Base-by-base conservation (phyloP, 2,888 invertebrate genomes). In the Arge pagana region DNA sequence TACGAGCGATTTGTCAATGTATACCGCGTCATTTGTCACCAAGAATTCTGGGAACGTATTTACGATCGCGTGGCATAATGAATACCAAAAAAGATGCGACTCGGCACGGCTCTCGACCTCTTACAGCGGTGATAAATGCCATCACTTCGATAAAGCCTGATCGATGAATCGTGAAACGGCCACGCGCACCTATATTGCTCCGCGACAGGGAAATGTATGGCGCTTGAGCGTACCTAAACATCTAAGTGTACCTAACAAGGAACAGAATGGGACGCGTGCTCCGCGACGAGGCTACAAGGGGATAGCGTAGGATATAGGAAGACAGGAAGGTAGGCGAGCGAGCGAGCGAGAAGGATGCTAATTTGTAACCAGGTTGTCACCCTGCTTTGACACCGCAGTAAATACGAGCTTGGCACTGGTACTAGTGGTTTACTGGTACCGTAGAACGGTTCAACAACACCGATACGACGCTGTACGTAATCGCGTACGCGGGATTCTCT, bases 351-450 rank as follows among this genome's bases (percentile, higher is more conserved):
- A 42, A 30, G 42, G 42, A 45, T 35, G 33, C 71, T 74, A 72
- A 74, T 75, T 75, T 74, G 74, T 73, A 72, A 72, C 72, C 71
- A 68, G 73, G 73, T 74, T 74, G 74, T 74, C 74, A 70, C 68
- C 68, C 68, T 68, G 70, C 71, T 74, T 73, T 74, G 72, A 74
- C 75, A 72, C 69, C 69, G 72, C 69, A 71, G 72, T 73, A 72
- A 72, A 75, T 75, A 72, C 71, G 68, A 67, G 70, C 70, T 65
- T 68, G 70, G 71, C 74, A 70, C 71, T 65, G 35, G n/a, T n/a
- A n/a, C n/a, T n/a, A n/a, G n/a, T n/a, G n/a, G n/a, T n/a, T n/a
- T n/a, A n/a, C n/a, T n/a, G n/a, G n/a, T n/a, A n/a, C n/a, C n/a
- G n/a, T n/a, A n/a, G n/a, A n/a, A n/a, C n/a, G n/a, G n/a, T n/a